Evolutionary conservation across 2,888 invertebrate species (phyloP).

Genomic region (Augiades crinisus): DNA sequence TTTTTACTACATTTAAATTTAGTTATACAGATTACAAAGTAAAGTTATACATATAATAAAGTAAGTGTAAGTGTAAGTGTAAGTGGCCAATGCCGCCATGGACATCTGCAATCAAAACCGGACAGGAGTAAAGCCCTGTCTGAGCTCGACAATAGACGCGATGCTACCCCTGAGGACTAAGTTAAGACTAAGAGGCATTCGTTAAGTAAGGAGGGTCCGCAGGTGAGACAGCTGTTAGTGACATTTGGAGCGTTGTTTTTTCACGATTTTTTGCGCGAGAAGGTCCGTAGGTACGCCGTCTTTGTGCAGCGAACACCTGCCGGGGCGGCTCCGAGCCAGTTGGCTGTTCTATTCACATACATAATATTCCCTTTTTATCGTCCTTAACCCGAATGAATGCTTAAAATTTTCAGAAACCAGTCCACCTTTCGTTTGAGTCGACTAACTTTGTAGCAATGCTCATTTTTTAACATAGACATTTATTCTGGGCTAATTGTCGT

Average conservation of each 20-base stretch:
- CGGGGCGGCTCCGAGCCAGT: constrained; percentile 45
- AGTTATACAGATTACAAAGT: no score
- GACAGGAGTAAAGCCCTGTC: no score
- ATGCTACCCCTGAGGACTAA: no score
- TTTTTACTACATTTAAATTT: no score
- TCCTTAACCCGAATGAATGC: constrained; percentile 10
- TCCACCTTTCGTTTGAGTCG: neutral
- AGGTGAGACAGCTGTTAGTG: constrained; percentile 70
- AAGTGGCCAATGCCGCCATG: no score
- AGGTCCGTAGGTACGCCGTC: constrained; percentile 47
- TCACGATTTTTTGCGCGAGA: constrained; percentile 53
- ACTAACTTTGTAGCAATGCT: constrained; percentile 4
- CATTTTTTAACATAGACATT: no score
- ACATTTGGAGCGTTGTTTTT: constrained; percentile 62
- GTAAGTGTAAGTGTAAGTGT: no score
- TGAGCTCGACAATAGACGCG: no score
- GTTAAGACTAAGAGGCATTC: no score
- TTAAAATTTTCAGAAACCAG: constrained; percentile 4
- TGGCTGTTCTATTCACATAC: constrained; percentile 44
- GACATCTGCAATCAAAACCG: no score
- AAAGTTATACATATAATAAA: no score
- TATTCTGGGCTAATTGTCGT: no score
- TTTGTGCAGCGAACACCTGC: constrained; percentile 69
- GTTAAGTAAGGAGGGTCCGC: constrained; percentile 33
- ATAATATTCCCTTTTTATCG: constrained; percentile 19